Base-by-base conservation (phyloP, 2,797 vertebrate genomes). In the Sebastolobus alascanus region DNA sequence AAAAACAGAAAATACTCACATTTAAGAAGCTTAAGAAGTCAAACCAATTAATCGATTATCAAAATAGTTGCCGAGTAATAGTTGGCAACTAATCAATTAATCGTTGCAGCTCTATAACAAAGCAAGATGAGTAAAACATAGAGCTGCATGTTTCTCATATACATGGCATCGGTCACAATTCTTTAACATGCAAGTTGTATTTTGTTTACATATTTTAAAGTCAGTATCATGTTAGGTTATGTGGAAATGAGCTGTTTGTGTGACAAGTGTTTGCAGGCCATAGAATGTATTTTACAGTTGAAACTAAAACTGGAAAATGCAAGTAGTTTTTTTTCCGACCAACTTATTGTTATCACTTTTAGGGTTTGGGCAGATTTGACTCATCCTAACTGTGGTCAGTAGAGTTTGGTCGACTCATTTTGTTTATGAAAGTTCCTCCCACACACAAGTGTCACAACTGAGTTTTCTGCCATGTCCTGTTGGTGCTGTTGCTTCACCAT, bases 371-470 rank as follows among this genome's bases (percentile, higher is more conserved):
- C 72, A 77, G 12, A 1, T 77, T 63, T 87, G 83, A 85, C 35
- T 85, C 86, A 73, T 80, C 50, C 16, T 63, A 3, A 22, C 68
- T 79, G 65, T 80, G 80, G 75, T 79, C 81, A 77, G 54, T 16
- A 12, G 38, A 63, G 22, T 55, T 60, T 20, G 33, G 72, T 56
- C 4, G n/a, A 64, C 31, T 77, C 43, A 60, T 77, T 75, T 65
- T 71, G 73, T 85, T 82, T 61, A 59, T 82, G 74, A 71, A 72
- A 43, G 38, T 70, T 75, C 61, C n/a, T 72, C 80, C 73, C 67
- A 83, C 83, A 67, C 22, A 50, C 46, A 59, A 33, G 25, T 31
- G 4, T n/a, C 18, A 22, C 40, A 55, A 25, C 56, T 43, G 33
- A 27, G 25, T 27, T 43, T 22, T 67, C 3, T 75, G 46, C 3